Percentiles rank a stretch among this genome's conserved stretches.
Evolutionary conservation across 2,113 vertebrate genomes (phyloP).

Genomic region (Semnornis frantzii): DNA sequence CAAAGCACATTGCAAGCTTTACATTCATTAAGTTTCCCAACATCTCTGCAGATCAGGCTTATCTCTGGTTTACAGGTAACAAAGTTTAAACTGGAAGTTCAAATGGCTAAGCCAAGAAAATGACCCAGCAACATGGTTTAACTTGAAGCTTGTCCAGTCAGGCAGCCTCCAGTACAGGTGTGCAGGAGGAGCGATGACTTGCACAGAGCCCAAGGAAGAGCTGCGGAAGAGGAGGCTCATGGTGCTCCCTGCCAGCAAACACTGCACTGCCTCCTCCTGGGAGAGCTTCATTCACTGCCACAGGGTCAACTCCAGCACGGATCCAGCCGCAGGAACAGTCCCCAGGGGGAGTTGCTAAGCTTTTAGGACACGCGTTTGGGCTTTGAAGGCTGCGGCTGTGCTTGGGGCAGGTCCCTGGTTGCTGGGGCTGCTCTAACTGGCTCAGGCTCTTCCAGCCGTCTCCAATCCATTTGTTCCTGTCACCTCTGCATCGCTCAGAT

Average conservation of each 20-base stretch:
- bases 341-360: neutral
- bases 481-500: neutral
- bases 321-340: neutral
- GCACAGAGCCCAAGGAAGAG: neutral
- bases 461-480: slow-evolving; percentile 24
- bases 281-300: neutral
- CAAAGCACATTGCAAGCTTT: neutral
- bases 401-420: neutral
- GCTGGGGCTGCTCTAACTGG: neutral
- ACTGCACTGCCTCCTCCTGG: neutral
- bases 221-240: neutral
- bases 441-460: slow-evolving; percentile 5
- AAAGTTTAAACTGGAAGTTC: neutral
- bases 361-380: neutral
- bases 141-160: neutral
- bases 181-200: neutral
- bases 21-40: neutral
- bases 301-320: neutral
- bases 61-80: neutral
- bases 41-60: neutral
- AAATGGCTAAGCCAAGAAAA: neutral
- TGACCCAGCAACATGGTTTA: neutral
- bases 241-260: neutral
- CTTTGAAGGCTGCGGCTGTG: neutral
- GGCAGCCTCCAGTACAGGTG: neutral